Percentiles rank a stretch among this genome's conserved stretches.
Conservation (phyloP, 1,140 invertebrate species). For the Drosophila nigrodunni region DNA sequence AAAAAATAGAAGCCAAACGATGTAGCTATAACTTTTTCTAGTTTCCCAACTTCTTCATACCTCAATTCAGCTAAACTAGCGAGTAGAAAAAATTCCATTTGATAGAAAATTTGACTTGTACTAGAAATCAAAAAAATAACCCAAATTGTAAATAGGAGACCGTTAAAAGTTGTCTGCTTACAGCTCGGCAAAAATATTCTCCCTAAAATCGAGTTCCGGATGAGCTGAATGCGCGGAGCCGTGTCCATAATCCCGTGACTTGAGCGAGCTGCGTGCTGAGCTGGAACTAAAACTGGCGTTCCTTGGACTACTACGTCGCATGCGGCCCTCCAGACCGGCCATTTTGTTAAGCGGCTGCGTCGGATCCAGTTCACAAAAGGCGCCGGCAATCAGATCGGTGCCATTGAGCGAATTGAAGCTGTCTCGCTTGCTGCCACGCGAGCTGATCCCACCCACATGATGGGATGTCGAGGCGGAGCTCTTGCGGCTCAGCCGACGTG, state of each 20-base stretch:
- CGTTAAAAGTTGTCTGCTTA: constrained; percentile 38
- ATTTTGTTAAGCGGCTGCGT: constrained; percentile 81
- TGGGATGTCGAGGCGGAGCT: constrained; percentile 63
- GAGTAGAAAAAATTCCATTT: constrained; percentile 15
- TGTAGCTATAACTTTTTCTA: not conserved
- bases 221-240: constrained; percentile 75
- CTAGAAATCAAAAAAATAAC: not conserved
- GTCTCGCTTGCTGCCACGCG: constrained; percentile 69
- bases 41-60: not conserved
- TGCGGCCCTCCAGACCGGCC: constrained; percentile 79
- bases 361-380: constrained; percentile 80
- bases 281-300: constrained; percentile 74
- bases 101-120: constrained; percentile 15
- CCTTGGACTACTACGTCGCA: constrained; percentile 74
- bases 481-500: constrained; percentile 76
- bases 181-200: constrained; percentile 82
- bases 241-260: constrained; percentile 78
- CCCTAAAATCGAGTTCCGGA: constrained; percentile 82
- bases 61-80: not conserved
- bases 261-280: constrained; percentile 78
- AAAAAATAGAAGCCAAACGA: not conserved
- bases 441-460: constrained; percentile 36
- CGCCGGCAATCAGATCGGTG: constrained; percentile 79
- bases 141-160: too few species aligned
- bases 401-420: constrained; percentile 81